Conservation (phyloP, 2,888 invertebrate genomes). For the Pyrochroa serraticornis region DNA sequence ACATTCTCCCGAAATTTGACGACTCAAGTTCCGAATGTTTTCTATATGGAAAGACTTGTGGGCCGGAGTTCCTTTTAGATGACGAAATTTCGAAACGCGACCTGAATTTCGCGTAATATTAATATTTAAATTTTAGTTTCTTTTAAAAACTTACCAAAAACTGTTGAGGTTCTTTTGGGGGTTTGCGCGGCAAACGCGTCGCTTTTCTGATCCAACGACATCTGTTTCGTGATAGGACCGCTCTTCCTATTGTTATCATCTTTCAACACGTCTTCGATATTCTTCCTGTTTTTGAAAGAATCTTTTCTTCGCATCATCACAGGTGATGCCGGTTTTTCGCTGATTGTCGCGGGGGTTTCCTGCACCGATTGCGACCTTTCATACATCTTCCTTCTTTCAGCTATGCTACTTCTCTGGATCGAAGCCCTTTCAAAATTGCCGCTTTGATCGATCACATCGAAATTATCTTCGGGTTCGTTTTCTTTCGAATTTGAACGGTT, state of each 20-base stretch:
- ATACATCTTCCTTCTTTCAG: conserved; percentile 77
- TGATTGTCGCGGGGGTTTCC: conserved; percentile 59
- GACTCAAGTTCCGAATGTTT: conserved; percentile 87
- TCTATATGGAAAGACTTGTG: conserved; percentile 92
- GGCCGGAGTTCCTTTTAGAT: conserved; percentile 87
- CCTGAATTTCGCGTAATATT: conserved; percentile 57
- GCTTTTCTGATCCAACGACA: conserved; percentile 60
- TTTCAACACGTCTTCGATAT: conserved; percentile 55
- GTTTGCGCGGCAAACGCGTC: conserved; percentile 63
- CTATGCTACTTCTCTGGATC: conserved; percentile 73
- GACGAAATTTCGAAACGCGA: conserved; percentile 90
- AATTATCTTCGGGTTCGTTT: conserved; percentile 53
- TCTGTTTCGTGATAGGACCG: conserved; percentile 59
- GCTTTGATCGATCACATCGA: conserved; percentile 63
- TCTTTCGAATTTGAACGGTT: conserved; percentile 54
- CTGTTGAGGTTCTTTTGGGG: conserved; percentile 84
- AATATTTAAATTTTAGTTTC: neutral
- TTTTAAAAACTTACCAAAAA: conserved; percentile 67
- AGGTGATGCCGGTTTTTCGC: conserved; percentile 75
- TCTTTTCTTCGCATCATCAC: conserved; percentile 76
- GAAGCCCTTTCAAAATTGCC: conserved; percentile 66
- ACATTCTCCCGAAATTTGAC: conserved; percentile 92
- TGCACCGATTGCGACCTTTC: conserved; percentile 76
- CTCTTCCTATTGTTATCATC: conserved; percentile 58
- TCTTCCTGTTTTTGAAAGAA: conserved; percentile 69